Base-by-base conservation (phyloP, 2,888 invertebrate species). In the Lasioglossum leucozonium region DNA sequence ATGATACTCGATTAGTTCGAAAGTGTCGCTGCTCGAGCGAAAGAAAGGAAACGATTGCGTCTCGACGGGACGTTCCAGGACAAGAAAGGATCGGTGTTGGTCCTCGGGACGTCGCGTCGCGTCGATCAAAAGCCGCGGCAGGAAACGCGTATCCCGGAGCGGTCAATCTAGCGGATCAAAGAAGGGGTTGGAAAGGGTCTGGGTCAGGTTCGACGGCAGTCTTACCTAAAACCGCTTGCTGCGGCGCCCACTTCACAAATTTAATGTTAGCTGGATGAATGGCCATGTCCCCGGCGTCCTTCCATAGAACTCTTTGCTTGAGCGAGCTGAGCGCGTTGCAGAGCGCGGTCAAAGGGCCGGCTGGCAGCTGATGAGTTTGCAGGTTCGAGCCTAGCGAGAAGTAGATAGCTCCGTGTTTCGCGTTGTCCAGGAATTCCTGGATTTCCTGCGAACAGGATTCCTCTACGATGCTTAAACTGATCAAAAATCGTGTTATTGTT, bases 321-420 rank as follows among this genome's bases (percentile, higher is more conserved):
- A 95, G 89, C 85, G 94, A 93, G 84, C 93, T 89, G 79, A 95
- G 93, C 73, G 92, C 94, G 82, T 92, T 89, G 81, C 93, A 91
- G 84, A 95, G 91, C 82, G 92, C 91, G 81, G 91, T 90, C 88
- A 94, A 91, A 89, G 93, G 90, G 44, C 87, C 89, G 55, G 83
- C 89, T 40, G 94, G 92, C 91, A 95, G 88, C 84, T 95, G 94
- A 88, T 93, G 92, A 84, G 93, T 94, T 91, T 94, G 93, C 86
- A 95, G 93, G 89, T 95, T 95, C 77, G 95, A 95, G 51, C 95
- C 95, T 81, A 95, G 91, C 82, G 95, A 95, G 89, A 95, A 95
- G 89, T 94, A 95, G 91, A 95, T 93, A 72, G 92, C 94, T 3
- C 95, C 95, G 55, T 95, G 89, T 51, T 84, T 83, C 72, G 94